Evolutionary conservation across 2,113 vertebrate species (phyloP).

Genomic region (Corythoichthys haematopterus): DNA sequence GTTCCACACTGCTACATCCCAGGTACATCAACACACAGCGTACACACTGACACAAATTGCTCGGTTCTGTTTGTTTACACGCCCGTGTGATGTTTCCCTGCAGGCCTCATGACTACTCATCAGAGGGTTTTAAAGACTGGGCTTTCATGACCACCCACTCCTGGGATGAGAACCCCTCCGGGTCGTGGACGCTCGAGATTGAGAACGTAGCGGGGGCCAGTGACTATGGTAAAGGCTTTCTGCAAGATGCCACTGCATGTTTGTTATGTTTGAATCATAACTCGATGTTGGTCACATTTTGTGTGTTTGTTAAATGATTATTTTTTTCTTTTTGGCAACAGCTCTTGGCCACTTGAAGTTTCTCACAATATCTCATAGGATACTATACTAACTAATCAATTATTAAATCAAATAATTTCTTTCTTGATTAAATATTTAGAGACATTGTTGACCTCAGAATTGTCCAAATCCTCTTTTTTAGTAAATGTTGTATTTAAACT

Average conservation of each 20-base stretch:
- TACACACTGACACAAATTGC: not conserved
- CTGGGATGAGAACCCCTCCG: slow-evolving; percentile 89
- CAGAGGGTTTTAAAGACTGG: slow-evolving; percentile 96
- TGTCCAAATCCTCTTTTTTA: too few relatives aligned
- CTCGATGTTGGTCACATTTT: not conserved
- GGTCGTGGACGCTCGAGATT: slow-evolving; percentile 88
- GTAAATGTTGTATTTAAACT: too few relatives aligned
- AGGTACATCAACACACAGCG: slow-evolving; percentile 67
- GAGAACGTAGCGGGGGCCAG: slow-evolving; percentile 87
- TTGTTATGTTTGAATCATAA: not conserved
- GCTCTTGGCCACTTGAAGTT: not conserved
- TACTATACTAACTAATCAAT: not conserved
- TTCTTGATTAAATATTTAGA: too few relatives aligned
- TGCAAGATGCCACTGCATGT: not conserved
- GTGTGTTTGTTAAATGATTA: not conserved
- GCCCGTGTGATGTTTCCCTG: slow-evolving; percentile 12
- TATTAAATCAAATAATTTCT: too few relatives aligned
- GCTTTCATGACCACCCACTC: slow-evolving; percentile 98
- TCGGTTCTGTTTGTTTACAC: slow-evolving; percentile 5
- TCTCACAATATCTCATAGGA: not conserved
- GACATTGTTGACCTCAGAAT: too few relatives aligned
- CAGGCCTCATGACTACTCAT: slow-evolving; percentile 92
- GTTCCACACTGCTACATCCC: slow-evolving; percentile 88
- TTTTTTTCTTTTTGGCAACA: not conserved
- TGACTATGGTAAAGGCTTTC: slow-evolving; percentile 80